Base-by-base conservation (phyloP, 2,888 invertebrate species). In the Epirrhoe alternata region DNA sequence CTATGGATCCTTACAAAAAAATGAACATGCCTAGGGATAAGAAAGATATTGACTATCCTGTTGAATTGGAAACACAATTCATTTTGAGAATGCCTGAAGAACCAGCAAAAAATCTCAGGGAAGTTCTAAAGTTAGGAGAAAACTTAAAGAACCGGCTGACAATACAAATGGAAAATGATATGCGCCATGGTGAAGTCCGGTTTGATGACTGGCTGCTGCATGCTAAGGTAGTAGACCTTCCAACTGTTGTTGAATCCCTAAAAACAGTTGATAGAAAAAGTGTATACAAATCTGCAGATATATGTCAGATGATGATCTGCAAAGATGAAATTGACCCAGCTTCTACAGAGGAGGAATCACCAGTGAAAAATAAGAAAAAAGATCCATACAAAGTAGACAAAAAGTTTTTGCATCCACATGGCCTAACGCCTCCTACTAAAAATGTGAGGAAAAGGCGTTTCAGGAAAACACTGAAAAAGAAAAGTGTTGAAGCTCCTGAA, bases 181-280 rank as follows among this genome's bases (percentile, higher is more conserved):
- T 98, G 94, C 94, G 98, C 50, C 96, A 97, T 83, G 98, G 98
- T 3, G 97, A 97, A 86, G 97, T 98, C 0, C 94, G 97, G 61
- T 96, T 98, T 69, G 98, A 99, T 83, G 96, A 98, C 77, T 97
- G 97, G 95, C 85, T 97, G 33, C 94, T 98, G 81, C 96, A 97
- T 83, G 96, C 97, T 0, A 98, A 98, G 94, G 95, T 99, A 38
- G 95, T 98, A 0, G 99, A 99, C 86, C 87, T 99, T 54, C 99
- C 99, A 0, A 97, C 98, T 10, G 94, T 99, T 10, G 95, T 98
- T 8, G 99, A 99, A 90, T 97, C 98, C 0, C 90, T 97, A 64
- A 99, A 99, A 93, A 99, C 99, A 0, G 97, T 99, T 64, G 99
- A 99, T 85, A 96, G 95, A 70, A 99, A 99, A 88, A 98, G 97